Percentiles rank a stretch among this genome's conserved stretches.
These are phyloP conservation scores for Artibeus lituratus DNA, from an alignment of 2,797 vertebrate species.

Conservation along the genomic window DNA sequence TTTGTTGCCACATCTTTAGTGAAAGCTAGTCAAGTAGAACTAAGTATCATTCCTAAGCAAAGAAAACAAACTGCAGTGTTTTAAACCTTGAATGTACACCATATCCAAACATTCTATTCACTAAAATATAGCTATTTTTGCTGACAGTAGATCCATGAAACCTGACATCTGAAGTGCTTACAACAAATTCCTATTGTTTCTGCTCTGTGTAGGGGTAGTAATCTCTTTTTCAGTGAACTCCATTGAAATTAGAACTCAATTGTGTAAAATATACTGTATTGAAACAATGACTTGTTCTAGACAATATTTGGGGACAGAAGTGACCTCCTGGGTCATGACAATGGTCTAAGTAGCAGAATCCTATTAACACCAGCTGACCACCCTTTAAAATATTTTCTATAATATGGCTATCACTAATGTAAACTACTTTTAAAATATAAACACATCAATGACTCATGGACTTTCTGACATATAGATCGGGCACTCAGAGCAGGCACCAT, in stretches of 20 bases:
- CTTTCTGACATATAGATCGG: slow-evolving; percentile 16
- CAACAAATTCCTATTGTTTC: neutral
- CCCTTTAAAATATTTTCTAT: slow-evolving; percentile 17
- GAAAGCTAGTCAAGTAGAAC: neutral
- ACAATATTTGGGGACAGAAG: neutral
- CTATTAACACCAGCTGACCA: neutral
- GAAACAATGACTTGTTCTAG: slow-evolving; percentile 36
- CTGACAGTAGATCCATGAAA: neutral
- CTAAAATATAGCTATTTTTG: neutral
- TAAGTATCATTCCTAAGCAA: neutral
- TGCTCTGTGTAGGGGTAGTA: neutral
- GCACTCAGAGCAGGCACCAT: neutral
- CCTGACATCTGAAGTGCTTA: neutral
- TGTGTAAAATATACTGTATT: slow-evolving; percentile 57
- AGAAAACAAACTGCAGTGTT: neutral
- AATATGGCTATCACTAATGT: slow-evolving; percentile 2
- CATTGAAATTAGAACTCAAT: slow-evolving; percentile 69
- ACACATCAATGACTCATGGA: neutral
- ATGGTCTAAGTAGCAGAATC: slow-evolving; percentile 19
- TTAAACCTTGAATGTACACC: neutral
- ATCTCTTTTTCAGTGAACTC: slow-evolving; percentile 57
- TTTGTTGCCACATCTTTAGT: neutral
- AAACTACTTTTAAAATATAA: neutral
- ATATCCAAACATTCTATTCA: neutral
- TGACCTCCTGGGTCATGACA: neutral